Evolutionary conservation across 2,888 invertebrate genomes (phyloP).

Genomic region (Athalia circularis): DNA sequence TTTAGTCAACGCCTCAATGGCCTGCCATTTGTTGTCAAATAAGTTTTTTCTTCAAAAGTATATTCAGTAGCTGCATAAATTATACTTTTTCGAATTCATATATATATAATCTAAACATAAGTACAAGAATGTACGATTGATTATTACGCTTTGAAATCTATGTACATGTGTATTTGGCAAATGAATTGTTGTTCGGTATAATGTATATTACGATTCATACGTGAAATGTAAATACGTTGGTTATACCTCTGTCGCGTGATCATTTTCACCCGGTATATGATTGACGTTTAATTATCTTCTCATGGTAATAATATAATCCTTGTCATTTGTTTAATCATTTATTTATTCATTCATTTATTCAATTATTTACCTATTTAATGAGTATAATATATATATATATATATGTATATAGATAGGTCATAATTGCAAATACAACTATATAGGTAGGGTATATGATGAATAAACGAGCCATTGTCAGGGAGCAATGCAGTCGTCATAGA

Average conservation of each 20-base stretch:
- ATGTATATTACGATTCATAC: no score
- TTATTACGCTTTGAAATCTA: constrained; percentile 10
- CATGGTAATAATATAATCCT: constrained; percentile 48
- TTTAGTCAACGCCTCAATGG: not conserved
- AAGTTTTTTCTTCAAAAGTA: not conserved
- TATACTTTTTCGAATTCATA: not conserved
- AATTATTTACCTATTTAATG: constrained; percentile 56
- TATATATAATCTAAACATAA: constrained; percentile 2
- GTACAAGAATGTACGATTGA: constrained; percentile 25
- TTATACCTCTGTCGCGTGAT: constrained; percentile 40
- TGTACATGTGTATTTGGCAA: not conserved
- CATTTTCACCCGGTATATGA: constrained; percentile 34
- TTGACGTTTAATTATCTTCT: constrained; percentile 24
- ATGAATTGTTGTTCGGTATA: no score
- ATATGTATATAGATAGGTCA: constrained; percentile 51
- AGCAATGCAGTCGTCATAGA: constrained; percentile 67
- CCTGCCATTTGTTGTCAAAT: not conserved
- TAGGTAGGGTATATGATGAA: constrained; percentile 59
- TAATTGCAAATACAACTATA: constrained; percentile 69
- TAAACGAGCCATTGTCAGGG: constrained; percentile 69
- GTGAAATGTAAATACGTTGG: not conserved
- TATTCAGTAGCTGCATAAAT: constrained; percentile 16
- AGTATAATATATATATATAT: constrained; percentile 61
- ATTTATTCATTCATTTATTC: constrained; percentile 29
- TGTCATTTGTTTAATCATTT: constrained; percentile 38